Evolutionary conservation across 2,113 vertebrate genomes (phyloP).

Genomic region (Synodontis membranacea): DNA sequence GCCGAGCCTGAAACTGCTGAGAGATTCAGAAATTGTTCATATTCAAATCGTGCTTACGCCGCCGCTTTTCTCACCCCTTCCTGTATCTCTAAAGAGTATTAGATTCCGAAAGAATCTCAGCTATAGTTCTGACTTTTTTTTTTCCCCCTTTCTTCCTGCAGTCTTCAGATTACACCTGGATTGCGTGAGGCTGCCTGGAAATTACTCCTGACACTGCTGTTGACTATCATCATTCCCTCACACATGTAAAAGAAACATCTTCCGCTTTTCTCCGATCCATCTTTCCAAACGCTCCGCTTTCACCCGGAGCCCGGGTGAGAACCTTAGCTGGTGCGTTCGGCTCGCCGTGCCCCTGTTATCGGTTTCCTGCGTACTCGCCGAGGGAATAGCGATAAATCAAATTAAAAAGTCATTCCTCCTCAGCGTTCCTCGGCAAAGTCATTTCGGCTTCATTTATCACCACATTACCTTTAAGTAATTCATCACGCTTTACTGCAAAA

Average conservation of each 20-base stretch:
- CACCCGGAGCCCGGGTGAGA: slow-evolving; percentile 35
- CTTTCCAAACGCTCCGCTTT: slow-evolving; percentile 17
- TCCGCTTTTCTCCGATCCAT: neutral
- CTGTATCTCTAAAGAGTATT: slow-evolving; percentile 17
- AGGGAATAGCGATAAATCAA: slow-evolving; percentile 73
- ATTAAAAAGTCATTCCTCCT: slow-evolving; percentile 70
- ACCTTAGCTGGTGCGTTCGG: slow-evolving; percentile 5
- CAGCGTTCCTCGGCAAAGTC: slow-evolving; percentile 63
- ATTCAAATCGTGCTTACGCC: slow-evolving; percentile 19
- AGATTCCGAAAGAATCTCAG: neutral
- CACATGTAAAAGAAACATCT: neutral
- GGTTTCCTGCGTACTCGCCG: slow-evolving; percentile 62
- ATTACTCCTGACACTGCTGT: neutral
- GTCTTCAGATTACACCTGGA: slow-evolving; percentile 16
- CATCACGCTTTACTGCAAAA: slow-evolving; percentile 61
- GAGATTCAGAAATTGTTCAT: neutral
- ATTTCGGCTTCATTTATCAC: slow-evolving; percentile 62
- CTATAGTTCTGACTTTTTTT: neutral
- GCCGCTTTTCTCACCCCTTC: neutral
- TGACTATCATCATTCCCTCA: neutral
- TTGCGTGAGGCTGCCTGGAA: slow-evolving; percentile 15
- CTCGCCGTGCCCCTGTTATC: slow-evolving; percentile 41
- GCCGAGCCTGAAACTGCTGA: slow-evolving; percentile 7
- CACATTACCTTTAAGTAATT: slow-evolving; percentile 60
- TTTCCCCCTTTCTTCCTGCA: neutral